These are phyloP conservation scores for Charina bottae DNA, from an alignment of 2,113 vertebrate species.

Conservation along the genomic window DNA sequence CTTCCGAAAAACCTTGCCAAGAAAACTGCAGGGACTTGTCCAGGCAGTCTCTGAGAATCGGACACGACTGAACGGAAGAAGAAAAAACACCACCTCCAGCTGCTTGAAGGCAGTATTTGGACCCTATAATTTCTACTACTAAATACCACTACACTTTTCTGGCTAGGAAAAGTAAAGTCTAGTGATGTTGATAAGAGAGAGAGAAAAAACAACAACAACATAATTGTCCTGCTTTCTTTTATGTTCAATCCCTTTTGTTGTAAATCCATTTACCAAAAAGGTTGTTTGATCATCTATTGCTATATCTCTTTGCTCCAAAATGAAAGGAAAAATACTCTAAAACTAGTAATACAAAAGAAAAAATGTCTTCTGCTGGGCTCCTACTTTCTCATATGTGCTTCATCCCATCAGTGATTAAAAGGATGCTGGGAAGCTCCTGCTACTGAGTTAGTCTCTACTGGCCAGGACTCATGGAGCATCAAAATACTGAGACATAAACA, in stretches of 20 bases:
- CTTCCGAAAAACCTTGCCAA: too few relatives aligned
- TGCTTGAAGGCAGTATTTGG: neutral
- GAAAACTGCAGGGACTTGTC: too few relatives aligned
- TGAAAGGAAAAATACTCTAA: neutral
- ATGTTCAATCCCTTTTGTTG: neutral
- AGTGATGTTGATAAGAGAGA: neutral
- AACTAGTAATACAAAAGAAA: neutral
- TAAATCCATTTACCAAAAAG: neutral
- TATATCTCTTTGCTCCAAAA: neutral
- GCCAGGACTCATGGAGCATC: neutral
- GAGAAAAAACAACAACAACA: neutral
- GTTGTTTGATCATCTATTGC: neutral
- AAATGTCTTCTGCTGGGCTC: neutral
- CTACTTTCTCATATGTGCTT: neutral
- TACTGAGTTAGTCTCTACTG: neutral
- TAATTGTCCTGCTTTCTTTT: neutral
- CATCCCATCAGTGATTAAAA: neutral
- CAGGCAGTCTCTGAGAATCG: too few relatives aligned
- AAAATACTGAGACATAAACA: neutral
- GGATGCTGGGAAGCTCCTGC: neutral
- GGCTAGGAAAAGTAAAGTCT: neutral
- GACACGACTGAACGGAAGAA: too few relatives aligned
- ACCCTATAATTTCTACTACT: neutral
- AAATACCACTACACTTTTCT: neutral
- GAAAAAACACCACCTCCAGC: neutral